A percentile compares a stretch with the other conserved stretches of the same genome.
These are phyloP conservation scores for Aplysina aerophoba DNA, from an alignment of 37 sponge, comb jelly and placozoan genomes.

Conservation along the genomic window DNA sequence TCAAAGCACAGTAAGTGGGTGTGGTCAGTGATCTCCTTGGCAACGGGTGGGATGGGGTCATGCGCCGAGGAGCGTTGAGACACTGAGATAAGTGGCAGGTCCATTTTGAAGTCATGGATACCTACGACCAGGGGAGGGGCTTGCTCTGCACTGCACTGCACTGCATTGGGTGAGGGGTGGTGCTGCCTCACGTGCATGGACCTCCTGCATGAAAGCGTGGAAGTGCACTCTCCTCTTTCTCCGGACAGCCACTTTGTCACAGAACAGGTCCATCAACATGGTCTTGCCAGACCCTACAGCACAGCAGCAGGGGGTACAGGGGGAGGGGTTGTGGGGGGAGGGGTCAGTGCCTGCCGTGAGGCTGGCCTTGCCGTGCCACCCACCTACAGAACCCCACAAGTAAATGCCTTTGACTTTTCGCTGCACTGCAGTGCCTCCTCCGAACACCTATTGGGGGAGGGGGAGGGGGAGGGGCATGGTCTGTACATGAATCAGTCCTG, in stretches of 20 bases:
- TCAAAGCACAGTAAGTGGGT: conserved; percentile 93
- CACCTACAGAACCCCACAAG: conserved; percentile 94
- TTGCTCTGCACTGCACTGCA: not conserved
- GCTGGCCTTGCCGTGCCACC: too few relatives aligned
- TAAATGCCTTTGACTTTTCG: conserved; percentile 75
- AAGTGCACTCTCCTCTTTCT: conserved; percentile 87
- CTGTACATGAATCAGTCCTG: too few relatives aligned
- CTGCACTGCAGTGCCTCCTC: not conserved
- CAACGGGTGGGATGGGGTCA: conserved; percentile 94
- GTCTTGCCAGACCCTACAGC: conserved; percentile 98
- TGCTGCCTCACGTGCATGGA: conserved; percentile 68
- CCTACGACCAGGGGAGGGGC: conserved; percentile 27
- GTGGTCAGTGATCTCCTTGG: conserved; percentile 65
- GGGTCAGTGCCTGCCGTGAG: too few relatives aligned
- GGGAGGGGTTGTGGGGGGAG: too few relatives aligned
- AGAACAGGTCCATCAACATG: conserved; percentile 99
- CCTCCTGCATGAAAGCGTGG: conserved; percentile 92
- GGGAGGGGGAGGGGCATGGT: too few relatives aligned
- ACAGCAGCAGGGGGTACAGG: too few relatives aligned
- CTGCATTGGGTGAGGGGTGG: too few relatives aligned
- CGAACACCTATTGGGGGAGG: conserved; percentile 41
- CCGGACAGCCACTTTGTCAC: conserved; percentile 31
- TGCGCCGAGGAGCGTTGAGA: conserved; percentile 43
- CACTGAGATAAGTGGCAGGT: conserved; percentile 24
- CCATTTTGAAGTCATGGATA: conserved; percentile 78